Conservation (phyloP, 2,888 invertebrate genomes). For the Phorcus lineatus region DNA sequence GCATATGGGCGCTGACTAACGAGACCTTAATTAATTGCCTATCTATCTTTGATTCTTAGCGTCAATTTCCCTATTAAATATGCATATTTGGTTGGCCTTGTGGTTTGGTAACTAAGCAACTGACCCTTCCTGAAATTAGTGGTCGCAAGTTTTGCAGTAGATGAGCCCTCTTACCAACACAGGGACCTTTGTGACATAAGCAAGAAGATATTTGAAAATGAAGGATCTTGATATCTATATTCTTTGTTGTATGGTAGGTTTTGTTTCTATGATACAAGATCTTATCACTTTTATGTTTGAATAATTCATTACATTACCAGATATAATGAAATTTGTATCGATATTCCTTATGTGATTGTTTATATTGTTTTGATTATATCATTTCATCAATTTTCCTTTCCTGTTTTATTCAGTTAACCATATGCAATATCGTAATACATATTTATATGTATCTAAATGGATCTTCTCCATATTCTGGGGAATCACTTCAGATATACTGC, state of each 20-base stretch:
- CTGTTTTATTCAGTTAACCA: no score
- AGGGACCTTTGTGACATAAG: background rate
- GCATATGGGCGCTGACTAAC: background rate
- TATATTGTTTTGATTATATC: no score
- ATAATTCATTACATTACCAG: no score
- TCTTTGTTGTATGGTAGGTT: background rate
- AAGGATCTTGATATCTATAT: background rate
- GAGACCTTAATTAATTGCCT: constrained; percentile 3
- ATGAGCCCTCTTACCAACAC: background rate
- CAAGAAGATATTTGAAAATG: background rate
- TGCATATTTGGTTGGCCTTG: background rate
- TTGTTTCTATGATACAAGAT: no score
- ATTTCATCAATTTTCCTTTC: no score
- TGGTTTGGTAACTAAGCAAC: constrained; percentile 5
- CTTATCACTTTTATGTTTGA: no score
- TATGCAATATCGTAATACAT: no score
- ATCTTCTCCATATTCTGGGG: no score
- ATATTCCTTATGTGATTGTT: no score
- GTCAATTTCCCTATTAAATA: constrained; percentile 3
- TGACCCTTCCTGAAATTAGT: background rate
- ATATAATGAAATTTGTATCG: no score
- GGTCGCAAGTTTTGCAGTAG: background rate
- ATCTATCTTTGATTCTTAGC: constrained; percentile 7
- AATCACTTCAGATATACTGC: no score
- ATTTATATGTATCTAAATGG: no score